Conservation (phyloP, 2,797 vertebrate genomes). For the Leptatherina wallacei region DNA sequence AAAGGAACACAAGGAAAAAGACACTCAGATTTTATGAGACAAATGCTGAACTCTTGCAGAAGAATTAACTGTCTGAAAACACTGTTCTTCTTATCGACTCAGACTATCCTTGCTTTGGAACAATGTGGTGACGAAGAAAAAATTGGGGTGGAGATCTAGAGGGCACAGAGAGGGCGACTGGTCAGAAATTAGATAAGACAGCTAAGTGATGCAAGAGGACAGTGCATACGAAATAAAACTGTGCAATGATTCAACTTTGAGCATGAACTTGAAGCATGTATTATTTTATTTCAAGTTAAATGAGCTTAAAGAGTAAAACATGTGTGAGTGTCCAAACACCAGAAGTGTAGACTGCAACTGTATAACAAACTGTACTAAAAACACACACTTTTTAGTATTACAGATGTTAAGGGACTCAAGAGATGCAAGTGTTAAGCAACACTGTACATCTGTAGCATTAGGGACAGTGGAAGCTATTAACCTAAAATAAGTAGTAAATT, state of each 20-base stretch:
- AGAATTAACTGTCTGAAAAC: constrained; percentile 1
- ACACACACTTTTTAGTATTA: not conserved
- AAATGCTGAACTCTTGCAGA: not conserved
- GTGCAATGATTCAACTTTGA: not conserved
- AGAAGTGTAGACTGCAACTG: not conserved
- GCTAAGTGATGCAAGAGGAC: not conserved
- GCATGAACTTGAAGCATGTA: not conserved
- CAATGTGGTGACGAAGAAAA: no score
- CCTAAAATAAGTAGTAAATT: not conserved
- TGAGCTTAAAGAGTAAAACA: not conserved
- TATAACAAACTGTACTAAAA: not conserved
- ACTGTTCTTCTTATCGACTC: not conserved
- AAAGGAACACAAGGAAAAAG: constrained; percentile 10
- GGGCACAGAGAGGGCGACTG: not conserved
- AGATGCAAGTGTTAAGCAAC: not conserved
- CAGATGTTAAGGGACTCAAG: not conserved
- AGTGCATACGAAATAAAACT: not conserved
- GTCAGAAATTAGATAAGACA: not conserved
- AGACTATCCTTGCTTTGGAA: not conserved
- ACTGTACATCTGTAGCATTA: not conserved
- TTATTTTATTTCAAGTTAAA: constrained; percentile 7
- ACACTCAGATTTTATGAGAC: not conserved
- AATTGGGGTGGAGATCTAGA: not conserved
- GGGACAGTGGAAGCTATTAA: not conserved
- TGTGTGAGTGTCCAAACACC: not conserved